Evolutionary conservation across 2,888 invertebrate genomes (phyloP), one percentile per base, ranked within the genome.

Genomic region (Helleia helle): DNA sequence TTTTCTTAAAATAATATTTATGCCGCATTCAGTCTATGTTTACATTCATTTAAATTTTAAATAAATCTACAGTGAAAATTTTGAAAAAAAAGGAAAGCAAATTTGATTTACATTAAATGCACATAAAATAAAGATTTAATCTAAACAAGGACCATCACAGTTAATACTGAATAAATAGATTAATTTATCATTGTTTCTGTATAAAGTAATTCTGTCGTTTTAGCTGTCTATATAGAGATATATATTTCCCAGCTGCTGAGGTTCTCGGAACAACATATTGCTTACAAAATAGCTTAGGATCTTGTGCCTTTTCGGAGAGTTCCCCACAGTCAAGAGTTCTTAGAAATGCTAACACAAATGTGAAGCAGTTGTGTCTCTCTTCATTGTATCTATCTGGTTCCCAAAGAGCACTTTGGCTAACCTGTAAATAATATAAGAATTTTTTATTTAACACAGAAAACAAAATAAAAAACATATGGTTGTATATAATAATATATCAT

Each of bases 181-280:
- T 68, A 65, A 70, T 65, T 71, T 15, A 75, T 69, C 72, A 81
- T 71, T 80, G 77, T 65, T 66, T 71, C 54, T 85, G 84, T 59
- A 83, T 69, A 55, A 84, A 83, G 56, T 73, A 80, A 51, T 59
- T 80, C 54, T 81, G 81, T 56, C 81, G 65, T 56, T 83, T 85
- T 27, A 95, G 83, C 65, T 91, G 90, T 56, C 94, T 87, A 68
- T 93, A 94, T 24, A 95, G 79, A 1, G 91, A 91, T 51, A 94
- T 93, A 67, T 95, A 96, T 77, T 93, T 94, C 36, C 94, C 91
- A 31, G 94, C 94, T 13, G 92, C 89, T 17, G 92, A 90, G 24
- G 95, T 93, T 59, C 91, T 87, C 2, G 94, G 94, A 43, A 94
- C 89, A 50, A 96, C 92, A 71, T 92, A 93, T 58, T 90, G 88